A percentile compares a stretch with the other conserved stretches of the same genome.
Evolutionary conservation across 2,113 vertebrate genomes (phyloP).

Genomic region (Melanocharis versteri): DNA sequence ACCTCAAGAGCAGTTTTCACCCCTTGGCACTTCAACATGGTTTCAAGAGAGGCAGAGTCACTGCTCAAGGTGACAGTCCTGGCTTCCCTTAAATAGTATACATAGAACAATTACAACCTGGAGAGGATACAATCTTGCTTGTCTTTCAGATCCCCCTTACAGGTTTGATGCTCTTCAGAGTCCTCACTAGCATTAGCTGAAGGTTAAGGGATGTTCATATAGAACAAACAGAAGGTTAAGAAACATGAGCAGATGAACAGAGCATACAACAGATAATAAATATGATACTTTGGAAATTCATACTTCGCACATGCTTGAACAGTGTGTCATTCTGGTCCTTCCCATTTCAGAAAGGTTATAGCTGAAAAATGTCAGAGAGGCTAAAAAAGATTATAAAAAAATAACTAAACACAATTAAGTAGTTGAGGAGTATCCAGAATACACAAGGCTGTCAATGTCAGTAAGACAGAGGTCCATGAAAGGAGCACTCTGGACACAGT

Average conservation of each 20-base stretch:
- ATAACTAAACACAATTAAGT: neutral
- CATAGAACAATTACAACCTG: neutral
- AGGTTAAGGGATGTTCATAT: neutral
- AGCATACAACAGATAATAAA: neutral
- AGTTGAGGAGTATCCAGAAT: neutral
- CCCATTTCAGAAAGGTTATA: neutral
- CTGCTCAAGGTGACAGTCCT: neutral
- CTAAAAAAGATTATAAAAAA: neutral
- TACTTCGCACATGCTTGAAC: neutral
- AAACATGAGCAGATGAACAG: neutral
- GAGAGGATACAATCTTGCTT: neutral
- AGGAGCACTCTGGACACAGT: fast-evolving
- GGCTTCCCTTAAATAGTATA: neutral
- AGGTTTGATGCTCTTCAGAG: neutral
- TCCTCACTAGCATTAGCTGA: neutral
- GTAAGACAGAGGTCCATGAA: neutral
- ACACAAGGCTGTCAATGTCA: neutral
- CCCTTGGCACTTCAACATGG: neutral
- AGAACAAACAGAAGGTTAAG: neutral
- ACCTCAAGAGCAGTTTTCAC: neutral
- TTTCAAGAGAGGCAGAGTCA: neutral
- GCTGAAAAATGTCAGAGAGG: neutral
- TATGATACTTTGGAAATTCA: neutral
- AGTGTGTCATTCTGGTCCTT: neutral
- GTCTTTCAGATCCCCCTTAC: neutral